These are phyloP conservation scores for Nymphalis c-album DNA, from an alignment of 2,888 invertebrate species.

Conservation along the genomic window DNA sequence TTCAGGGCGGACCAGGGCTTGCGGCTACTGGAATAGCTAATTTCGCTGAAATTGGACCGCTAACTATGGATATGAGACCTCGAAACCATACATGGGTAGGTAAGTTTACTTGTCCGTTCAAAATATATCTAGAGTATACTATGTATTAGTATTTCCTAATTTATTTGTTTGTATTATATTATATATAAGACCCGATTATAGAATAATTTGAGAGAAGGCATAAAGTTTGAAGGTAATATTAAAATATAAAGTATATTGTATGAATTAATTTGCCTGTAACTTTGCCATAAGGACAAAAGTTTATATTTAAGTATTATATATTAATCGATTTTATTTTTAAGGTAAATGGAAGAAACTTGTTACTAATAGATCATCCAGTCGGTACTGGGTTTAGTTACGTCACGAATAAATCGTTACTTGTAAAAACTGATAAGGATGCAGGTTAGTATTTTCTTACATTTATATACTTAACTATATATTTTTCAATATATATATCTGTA, in stretches of 20 bases:
- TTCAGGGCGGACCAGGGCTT: constrained; percentile 94
- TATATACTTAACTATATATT: not conserved
- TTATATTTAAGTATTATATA: too few relatives aligned
- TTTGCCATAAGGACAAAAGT: too few relatives aligned
- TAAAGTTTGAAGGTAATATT: too few relatives aligned
- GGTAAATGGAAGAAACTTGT: constrained; percentile 88
- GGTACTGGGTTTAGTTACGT: constrained; percentile 93
- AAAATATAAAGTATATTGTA: not conserved
- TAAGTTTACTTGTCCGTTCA: constrained; percentile 21
- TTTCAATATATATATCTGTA: too few relatives aligned
- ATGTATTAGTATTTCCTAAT: not conserved
- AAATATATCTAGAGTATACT: not conserved
- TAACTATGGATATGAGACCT: constrained; percentile 83
- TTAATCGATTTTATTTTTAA: constrained; percentile 51
- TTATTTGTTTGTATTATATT: not conserved
- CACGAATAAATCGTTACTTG: constrained; percentile 65
- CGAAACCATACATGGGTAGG: constrained; percentile 89
- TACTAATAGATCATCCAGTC: constrained; percentile 95
- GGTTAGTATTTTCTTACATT: constrained; percentile 50
- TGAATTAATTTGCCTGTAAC: not conserved
- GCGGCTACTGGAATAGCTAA: constrained; percentile 92
- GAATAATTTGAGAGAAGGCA: too few relatives aligned
- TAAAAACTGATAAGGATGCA: constrained; percentile 62
- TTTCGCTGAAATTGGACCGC: constrained; percentile 91
- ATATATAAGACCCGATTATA: too few relatives aligned